These are phyloP conservation scores for Fulica atra DNA, from an alignment of 2,113 vertebrate species.

Conservation along the genomic window DNA sequence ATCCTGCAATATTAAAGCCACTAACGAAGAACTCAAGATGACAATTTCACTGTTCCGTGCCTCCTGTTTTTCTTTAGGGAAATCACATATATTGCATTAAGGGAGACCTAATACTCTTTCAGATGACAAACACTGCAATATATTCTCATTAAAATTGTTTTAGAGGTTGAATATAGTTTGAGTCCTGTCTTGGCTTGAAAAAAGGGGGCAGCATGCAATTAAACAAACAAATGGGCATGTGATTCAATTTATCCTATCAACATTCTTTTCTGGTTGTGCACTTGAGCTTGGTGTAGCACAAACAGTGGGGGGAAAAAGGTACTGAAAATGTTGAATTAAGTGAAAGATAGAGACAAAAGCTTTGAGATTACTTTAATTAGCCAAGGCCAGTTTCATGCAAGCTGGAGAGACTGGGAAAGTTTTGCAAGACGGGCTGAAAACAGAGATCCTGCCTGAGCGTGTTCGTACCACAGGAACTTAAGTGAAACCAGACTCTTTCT, in stretches of 20 bases:
- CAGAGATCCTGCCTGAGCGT: neutral
- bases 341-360: neutral
- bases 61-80: conserved; percentile 33
- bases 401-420: neutral
- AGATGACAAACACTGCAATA: conserved; percentile 48
- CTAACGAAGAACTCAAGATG: conserved; percentile 26
- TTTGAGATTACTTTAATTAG: conserved; percentile 30
- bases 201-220: neutral
- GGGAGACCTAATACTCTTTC: neutral
- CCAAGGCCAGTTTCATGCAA: neutral
- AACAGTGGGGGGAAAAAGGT: neutral
- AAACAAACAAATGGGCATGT: conserved; percentile 15
- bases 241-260: conserved; percentile 14
- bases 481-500: conserved; percentile 35
- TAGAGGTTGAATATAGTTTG: neutral
- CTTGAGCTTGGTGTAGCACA: neutral
- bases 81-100: conserved; percentile 9
- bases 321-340: conserved; percentile 43
- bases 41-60: neutral
- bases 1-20: conserved; percentile 20
- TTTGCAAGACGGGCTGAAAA: conserved; percentile 24
- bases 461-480: neutral
- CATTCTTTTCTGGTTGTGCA: conserved; percentile 13
- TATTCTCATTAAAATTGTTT: conserved; percentile 52
- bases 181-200: neutral